Evolutionary conservation across 2,797 vertebrate genomes (phyloP).

Genomic region (Manis javanica): DNA sequence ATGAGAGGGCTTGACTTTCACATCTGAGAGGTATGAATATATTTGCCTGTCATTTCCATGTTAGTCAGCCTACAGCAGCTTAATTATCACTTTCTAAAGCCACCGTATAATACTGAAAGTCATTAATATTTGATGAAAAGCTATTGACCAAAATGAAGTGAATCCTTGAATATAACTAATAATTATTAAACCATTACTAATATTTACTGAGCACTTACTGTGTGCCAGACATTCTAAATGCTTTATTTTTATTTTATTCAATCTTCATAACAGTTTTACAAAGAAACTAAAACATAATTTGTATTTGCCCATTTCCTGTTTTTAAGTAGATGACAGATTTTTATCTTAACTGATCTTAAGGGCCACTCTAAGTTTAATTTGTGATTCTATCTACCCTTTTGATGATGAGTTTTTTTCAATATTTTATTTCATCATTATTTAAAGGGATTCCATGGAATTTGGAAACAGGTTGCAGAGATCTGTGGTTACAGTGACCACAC

Average conservation of each 20-base stretch:
- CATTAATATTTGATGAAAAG: slow-evolving; percentile 71
- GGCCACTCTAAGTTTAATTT: not conserved
- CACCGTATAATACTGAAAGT: not conserved
- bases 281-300: slow-evolving; percentile 17
- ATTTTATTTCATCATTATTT: not conserved
- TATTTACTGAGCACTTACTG: slow-evolving; percentile 62
- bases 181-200: slow-evolving; percentile 59
- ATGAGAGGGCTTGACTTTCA: slow-evolving; percentile 66
- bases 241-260: slow-evolving; percentile 11
- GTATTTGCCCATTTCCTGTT: not conserved
- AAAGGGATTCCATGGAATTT: not conserved
- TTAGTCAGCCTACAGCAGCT: slow-evolving; percentile 36
- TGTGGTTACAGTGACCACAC: not conserved
- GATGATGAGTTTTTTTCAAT: not conserved
- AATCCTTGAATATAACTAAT: slow-evolving; percentile 52
- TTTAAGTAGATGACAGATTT: not conserved
- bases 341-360: slow-evolving; percentile 5
- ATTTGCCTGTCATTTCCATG: slow-evolving; percentile 70
- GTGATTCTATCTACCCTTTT: not conserved
- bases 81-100: slow-evolving; percentile 70
- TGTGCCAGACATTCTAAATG: not conserved
- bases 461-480: not conserved
- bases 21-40: slow-evolving; percentile 59
- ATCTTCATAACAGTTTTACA: not conserved
- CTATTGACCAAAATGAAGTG: slow-evolving; percentile 62